Conservation (phyloP, 2,113 vertebrate genomes). For the Calonectris borealis region DNA sequence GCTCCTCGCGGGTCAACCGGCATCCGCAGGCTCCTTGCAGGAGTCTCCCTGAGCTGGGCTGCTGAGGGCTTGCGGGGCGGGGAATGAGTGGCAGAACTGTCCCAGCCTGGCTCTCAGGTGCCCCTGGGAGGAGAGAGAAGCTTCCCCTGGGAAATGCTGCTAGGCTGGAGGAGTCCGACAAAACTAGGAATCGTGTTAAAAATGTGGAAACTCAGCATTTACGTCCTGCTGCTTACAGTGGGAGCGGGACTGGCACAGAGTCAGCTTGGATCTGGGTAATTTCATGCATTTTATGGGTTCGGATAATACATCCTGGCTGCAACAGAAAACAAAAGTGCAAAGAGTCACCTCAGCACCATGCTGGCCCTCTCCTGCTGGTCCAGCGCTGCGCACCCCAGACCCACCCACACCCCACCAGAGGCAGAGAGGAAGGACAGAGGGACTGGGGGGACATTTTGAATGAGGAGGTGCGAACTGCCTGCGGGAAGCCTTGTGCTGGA, state of each 20-base stretch:
- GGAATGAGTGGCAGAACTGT: background rate
- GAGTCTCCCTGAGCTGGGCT: background rate
- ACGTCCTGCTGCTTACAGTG: background rate
- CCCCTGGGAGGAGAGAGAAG: background rate
- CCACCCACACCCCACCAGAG: background rate
- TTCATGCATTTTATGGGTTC: background rate
- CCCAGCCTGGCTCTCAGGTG: background rate
- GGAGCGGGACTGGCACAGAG: background rate
- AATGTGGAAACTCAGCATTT: background rate
- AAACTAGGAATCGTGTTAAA: background rate
- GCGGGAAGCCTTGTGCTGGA: background rate
- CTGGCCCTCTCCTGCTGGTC: background rate
- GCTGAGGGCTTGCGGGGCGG: background rate
- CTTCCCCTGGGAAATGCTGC: background rate
- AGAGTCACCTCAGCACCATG: background rate
- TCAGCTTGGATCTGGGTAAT: background rate
- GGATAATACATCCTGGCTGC: background rate
- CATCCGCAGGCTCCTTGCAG: background rate
- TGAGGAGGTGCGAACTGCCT: background rate
- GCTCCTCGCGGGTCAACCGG: background rate
- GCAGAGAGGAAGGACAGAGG: background rate
- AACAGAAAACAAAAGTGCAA: background rate
- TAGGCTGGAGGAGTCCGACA: background rate
- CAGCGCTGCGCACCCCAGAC: background rate
- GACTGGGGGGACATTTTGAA: background rate